Conservation (phyloP, 2,888 invertebrate genomes). For the Macaria notata region DNA sequence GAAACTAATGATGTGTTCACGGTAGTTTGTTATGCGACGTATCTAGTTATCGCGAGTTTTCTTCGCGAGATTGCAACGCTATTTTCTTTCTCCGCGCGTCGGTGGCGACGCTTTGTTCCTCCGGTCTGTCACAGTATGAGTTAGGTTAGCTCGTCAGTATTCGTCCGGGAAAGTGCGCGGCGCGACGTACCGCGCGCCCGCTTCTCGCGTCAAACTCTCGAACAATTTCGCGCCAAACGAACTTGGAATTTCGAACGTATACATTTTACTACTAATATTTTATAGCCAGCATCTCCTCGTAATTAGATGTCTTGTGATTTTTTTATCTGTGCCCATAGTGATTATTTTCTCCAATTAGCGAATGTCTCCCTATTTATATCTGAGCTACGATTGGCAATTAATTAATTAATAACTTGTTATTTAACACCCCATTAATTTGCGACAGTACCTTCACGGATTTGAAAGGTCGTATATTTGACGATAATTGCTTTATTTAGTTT, state of each 20-base stretch:
- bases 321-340: conserved; percentile 12
- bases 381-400: conserved; percentile 3
- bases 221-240: conserved; percentile 46
- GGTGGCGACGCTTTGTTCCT: conserved; percentile 5
- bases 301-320: conserved; percentile 12
- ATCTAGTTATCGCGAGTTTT: conserved; percentile 8
- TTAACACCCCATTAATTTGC: conserved; percentile 12
- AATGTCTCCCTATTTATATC: neutral
- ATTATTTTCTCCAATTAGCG: conserved; percentile 4
- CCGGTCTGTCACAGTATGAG: neutral
- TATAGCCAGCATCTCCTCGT: conserved; percentile 30
- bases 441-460: conserved; percentile 15
- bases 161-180: conserved; percentile 54
- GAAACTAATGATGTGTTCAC: too few species aligned
- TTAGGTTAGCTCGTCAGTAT: conserved; percentile 52
- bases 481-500: neutral
- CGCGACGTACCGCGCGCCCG: conserved; percentile 50
- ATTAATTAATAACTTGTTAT: conserved; percentile 2
- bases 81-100: conserved; percentile 10
- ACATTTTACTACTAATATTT: conserved; percentile 6
- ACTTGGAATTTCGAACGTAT: conserved; percentile 36
- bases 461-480: conserved; percentile 23
- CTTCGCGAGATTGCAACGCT: conserved; percentile 4
- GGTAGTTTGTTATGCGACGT: neutral
- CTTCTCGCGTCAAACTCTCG: conserved; percentile 35